Evolutionary conservation across 2,797 vertebrate genomes (phyloP).

Genomic region (Enoplosus armatus): DNA sequence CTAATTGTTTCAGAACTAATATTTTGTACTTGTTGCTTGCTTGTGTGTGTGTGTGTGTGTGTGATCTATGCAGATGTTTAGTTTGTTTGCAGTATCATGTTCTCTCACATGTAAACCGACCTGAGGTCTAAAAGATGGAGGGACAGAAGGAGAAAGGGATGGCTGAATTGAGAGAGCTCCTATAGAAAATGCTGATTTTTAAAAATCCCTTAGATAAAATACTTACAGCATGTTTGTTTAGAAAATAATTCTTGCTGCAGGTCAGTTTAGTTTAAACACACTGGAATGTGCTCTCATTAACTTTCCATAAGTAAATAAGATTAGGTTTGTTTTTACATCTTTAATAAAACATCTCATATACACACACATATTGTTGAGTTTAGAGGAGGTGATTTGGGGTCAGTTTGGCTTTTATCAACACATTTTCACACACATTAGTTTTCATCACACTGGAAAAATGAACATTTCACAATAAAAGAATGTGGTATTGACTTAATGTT

Average conservation of each 20-base stretch:
- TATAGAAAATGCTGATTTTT: neutral
- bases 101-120: neutral
- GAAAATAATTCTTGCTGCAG: slow-evolving; percentile 35
- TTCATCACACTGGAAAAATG: neutral
- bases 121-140: neutral
- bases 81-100: slow-evolving; percentile 4
- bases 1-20: neutral
- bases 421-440: slow-evolving; percentile 9
- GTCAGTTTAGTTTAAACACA: slow-evolving; percentile 30
- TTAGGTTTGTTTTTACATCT: slow-evolving; percentile 56
- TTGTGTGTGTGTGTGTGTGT: neutral
- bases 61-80: slow-evolving; percentile 2
- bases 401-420: slow-evolving; percentile 30
- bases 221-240: slow-evolving; percentile 35
- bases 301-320: slow-evolving; percentile 45
- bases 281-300: slow-evolving; percentile 64
- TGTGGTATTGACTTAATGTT: neutral
- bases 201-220: neutral
- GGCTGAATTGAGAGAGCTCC: neutral
- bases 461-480: slow-evolving; percentile 30
- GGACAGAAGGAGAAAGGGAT: neutral
- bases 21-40: neutral
- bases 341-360: slow-evolving; percentile 19
- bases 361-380: slow-evolving; percentile 11
- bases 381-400: slow-evolving; percentile 10